Evolutionary conservation across 2,113 vertebrate genomes (phyloP), one percentile per base, ranked within the genome.

Genomic region (Catharus fuscescens): DNA sequence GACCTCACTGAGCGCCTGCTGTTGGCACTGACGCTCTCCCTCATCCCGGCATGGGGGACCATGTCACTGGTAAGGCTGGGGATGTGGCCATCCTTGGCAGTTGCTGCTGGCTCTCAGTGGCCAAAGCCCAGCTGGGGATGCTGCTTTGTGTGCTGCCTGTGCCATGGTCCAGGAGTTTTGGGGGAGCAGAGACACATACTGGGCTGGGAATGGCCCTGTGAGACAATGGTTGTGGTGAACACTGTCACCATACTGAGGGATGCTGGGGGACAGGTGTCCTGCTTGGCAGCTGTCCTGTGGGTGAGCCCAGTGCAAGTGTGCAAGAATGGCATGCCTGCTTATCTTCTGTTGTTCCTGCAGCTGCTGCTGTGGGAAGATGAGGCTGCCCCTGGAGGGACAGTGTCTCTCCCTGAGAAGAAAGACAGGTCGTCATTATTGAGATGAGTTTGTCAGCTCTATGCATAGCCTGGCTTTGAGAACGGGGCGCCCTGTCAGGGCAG

Each of bases 11-110:
- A 76, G 36, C 0, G 1, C 32, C 59, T 47, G 31, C 56, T 54
- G 38, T 18, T 6, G 2, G 45, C 60, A 42, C 25, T 8, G 18
- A 21, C 0, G 5, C 25, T n/a, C 19, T 42, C 29, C 8, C 54
- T 0, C 31, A 38, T 31, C 16, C 34, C 2, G 4, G 36, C 3
- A 2, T 0, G 3, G n/a, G 47, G 24, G 8, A 66, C 32, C 4
- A 26, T 32, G 29, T 40, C 78, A 52, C 23, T 4, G 1, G 7
- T 19, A n/a, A 52, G 32, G 62, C 0, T 7, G 3, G 47, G 47
- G 60, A 16, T 20, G 34, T 45, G 23, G 17, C 24, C 23, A 6
- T 5, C 34, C 17, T 53, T 6, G 28, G 40, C 50, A 78, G 16
- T 5, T 57, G 67, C 64, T 2, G 3, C 71, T 44, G 36, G 40